phyloP scores from a whole-genome alignment of 2,113 vertebrate genomes.

The Cololabis saira region DNA sequence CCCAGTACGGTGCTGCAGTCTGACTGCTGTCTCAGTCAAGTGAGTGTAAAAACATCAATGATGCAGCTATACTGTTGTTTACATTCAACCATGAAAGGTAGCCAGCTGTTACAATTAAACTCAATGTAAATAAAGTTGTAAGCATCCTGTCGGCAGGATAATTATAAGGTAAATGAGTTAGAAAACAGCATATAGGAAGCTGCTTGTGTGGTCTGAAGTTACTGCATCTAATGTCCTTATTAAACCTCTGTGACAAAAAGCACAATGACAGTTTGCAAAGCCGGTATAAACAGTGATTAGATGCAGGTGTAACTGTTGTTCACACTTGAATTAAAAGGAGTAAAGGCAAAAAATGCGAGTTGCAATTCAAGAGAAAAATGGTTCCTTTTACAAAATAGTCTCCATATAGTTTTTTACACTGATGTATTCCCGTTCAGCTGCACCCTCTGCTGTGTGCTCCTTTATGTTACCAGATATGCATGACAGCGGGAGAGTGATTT shows the following conservation, averaged over 20 bases:
- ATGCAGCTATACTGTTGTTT: background rate
- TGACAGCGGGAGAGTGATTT: conserved; percentile 59
- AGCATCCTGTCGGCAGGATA: conserved; percentile 36
- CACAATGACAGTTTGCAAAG: conserved; percentile 39
- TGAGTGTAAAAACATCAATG: background rate
- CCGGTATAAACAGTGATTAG: conserved; percentile 56
- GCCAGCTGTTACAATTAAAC: conserved; percentile 43
- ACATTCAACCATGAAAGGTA: conserved; percentile 14
- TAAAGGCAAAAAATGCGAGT: background rate
- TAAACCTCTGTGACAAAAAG: conserved; percentile 35
- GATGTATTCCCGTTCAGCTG: conserved; percentile 30
- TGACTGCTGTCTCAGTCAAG: background rate
- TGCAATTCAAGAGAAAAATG: conserved; percentile 8
- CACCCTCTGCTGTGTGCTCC: conserved; percentile 53
- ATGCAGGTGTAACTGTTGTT: conserved; percentile 38
- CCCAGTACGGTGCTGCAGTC: background rate
- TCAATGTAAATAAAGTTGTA: conserved; percentile 46
- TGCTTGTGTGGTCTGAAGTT: conserved; percentile 64
- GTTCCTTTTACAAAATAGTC: conserved; percentile 13
- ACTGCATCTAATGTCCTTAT: conserved; percentile 42
- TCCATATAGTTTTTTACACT: conserved; percentile 11
- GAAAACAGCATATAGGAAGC: conserved; percentile 61
- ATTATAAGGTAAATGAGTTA: conserved; percentile 52
- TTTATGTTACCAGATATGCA: conserved; percentile 61
- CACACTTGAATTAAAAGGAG: conserved; percentile 21